phyloP scores from a whole-genome alignment of 2,888 invertebrate genomes.

The Bembecia ichneumoniformis region DNA sequence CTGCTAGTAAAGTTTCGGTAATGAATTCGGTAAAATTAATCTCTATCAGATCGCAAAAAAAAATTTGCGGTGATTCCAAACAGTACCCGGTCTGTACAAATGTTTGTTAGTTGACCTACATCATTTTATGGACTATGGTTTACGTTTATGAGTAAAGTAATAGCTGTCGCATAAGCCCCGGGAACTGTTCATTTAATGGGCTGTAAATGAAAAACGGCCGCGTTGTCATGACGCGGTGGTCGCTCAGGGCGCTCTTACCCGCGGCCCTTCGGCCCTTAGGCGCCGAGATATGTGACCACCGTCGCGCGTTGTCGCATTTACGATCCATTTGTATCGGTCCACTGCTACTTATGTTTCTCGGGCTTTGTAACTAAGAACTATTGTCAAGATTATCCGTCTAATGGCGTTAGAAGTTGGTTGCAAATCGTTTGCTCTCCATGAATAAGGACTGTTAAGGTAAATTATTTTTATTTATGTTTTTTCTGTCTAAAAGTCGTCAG shows the following conservation, averaged over 20 bases:
- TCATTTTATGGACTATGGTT: conserved; percentile 22
- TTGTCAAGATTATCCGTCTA: background rate
- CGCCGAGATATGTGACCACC: conserved; percentile 16
- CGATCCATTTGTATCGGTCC: conserved; percentile 26
- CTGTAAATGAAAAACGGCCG: conserved; percentile 53
- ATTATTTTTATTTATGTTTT: too few relatives aligned
- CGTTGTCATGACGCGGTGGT: conserved; percentile 19
- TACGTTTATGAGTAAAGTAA: conserved; percentile 44
- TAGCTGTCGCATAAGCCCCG: conserved; percentile 32
- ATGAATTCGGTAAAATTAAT: too few relatives aligned
- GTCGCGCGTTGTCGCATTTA: conserved; percentile 25
- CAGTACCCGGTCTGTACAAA: too few relatives aligned
- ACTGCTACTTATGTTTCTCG: conserved; percentile 4
- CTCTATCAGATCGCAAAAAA: too few relatives aligned
- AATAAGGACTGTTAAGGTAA: too few relatives aligned
- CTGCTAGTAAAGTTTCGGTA: too few relatives aligned
- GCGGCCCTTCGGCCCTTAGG: conserved; percentile 7
- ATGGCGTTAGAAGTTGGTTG: too few relatives aligned
- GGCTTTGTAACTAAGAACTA: background rate
- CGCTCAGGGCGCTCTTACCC: conserved; percentile 19
- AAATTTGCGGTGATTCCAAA: too few relatives aligned
- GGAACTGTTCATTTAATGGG: conserved; percentile 41
- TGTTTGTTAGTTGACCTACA: conserved; percentile 1
- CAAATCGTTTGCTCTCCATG: too few relatives aligned
- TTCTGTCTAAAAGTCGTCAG: too few relatives aligned